phyloP scores from a whole-genome alignment of 2,797 vertebrate genomes.

The Enteromius afrohamiltoni region DNA sequence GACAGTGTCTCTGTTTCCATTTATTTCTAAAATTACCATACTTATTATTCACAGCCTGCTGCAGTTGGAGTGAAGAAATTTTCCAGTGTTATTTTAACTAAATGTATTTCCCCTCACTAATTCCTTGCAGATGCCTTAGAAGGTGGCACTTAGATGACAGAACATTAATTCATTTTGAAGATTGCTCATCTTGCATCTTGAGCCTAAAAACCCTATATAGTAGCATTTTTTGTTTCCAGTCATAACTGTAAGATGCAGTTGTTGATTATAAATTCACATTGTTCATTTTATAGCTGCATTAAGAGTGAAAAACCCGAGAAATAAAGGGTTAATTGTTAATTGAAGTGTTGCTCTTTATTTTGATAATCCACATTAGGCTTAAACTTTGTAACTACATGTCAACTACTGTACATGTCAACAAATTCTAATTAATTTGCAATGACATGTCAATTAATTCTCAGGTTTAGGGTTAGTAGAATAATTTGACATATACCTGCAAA shows the following conservation, averaged over 20 bases:
- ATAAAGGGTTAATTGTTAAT: too few species aligned
- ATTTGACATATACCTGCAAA: too few species aligned
- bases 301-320: not conserved
- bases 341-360: too few species aligned
- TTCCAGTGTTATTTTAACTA: constrained; percentile 56
- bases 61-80: constrained; percentile 57
- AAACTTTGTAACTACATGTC: too few species aligned
- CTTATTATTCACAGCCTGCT: constrained; percentile 60
- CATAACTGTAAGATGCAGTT: not conserved
- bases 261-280: not conserved
- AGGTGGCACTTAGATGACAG: not conserved
- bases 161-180: constrained; percentile 21
- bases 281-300: not conserved
- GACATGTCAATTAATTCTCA: too few species aligned
- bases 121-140: constrained; percentile 55
- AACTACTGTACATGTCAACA: too few species aligned
- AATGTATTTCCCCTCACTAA: constrained; percentile 56
- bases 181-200: constrained; percentile 60
- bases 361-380: too few species aligned
- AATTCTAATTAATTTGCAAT: too few species aligned
- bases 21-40: constrained; percentile 54
- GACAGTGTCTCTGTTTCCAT: constrained; percentile 56
- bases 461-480: too few species aligned
- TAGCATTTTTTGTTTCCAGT: not conserved
- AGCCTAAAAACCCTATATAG: not conserved